A percentile compares a stretch with the other conserved stretches of the same genome.
phyloP scores from a whole-genome alignment of 2,888 invertebrate genomes.

The Thereva unica region DNA sequence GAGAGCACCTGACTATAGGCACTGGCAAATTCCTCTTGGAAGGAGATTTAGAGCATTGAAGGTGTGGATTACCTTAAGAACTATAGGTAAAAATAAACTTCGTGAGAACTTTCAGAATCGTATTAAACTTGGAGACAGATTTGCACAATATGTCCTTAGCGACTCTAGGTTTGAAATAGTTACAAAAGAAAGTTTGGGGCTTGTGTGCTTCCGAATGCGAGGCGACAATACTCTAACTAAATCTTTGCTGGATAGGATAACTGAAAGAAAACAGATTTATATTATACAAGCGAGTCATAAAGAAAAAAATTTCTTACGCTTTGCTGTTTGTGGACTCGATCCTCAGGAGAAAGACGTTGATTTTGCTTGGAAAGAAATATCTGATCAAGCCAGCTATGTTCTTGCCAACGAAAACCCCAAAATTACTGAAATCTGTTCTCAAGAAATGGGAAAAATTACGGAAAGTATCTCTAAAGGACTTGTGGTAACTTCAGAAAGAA shows the following conservation, averaged over 20 bases:
- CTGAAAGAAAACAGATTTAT: slow-evolving; percentile 76
- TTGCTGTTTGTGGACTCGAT: slow-evolving; percentile 78
- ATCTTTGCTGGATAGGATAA: slow-evolving; percentile 71
- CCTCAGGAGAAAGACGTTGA: slow-evolving; percentile 73
- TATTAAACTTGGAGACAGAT: slow-evolving; percentile 74
- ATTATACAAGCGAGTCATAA: slow-evolving; percentile 76
- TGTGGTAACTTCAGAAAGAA: too few relatives aligned
- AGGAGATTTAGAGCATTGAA: slow-evolving; percentile 87
- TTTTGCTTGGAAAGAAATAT: slow-evolving; percentile 73
- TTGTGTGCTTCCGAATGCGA: slow-evolving; percentile 88
- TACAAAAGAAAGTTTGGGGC: slow-evolving; percentile 72
- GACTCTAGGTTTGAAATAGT: slow-evolving; percentile 82
- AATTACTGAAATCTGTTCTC: too few relatives aligned
- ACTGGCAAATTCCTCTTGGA: slow-evolving; percentile 84
- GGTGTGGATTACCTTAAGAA: slow-evolving; percentile 88
- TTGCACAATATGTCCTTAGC: slow-evolving; percentile 69
- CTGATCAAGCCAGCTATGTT: slow-evolving; percentile 59
- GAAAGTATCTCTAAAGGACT: too few relatives aligned
- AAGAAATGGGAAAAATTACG: too few relatives aligned
- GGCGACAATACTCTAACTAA: slow-evolving; percentile 73
- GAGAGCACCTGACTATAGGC: slow-evolving; percentile 66
- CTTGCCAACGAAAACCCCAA: too few relatives aligned
- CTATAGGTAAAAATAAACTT: slow-evolving; percentile 80
- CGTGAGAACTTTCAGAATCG: slow-evolving; percentile 77
- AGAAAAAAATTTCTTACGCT: slow-evolving; percentile 73